These are phyloP conservation scores for Prunella strophiata DNA, from an alignment of 2,797 vertebrate genomes.

Conservation along the genomic window DNA sequence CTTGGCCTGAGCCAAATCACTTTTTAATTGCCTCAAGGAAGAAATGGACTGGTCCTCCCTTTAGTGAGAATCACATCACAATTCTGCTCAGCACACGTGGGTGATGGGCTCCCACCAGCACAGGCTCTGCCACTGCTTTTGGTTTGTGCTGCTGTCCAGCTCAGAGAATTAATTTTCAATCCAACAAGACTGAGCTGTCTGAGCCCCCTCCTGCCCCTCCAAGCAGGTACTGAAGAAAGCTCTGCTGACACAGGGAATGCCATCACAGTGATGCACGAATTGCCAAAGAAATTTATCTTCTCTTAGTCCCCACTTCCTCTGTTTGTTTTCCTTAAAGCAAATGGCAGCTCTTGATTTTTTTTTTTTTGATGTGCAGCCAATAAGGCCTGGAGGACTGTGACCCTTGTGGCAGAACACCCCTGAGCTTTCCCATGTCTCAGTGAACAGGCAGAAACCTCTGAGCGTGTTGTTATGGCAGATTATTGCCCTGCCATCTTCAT, in stretches of 20 bases:
- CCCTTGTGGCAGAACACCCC: background rate
- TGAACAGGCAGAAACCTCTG: background rate
- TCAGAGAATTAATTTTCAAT: background rate
- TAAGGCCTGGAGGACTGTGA: background rate
- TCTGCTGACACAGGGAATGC: background rate
- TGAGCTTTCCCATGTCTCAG: background rate
- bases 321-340: background rate
- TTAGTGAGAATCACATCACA: conserved; percentile 83
- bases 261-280: background rate
- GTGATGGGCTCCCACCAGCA: background rate
- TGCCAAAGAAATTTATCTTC: conserved; percentile 2
- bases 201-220: background rate
- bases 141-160: conserved; percentile 17
- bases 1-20: conserved; percentile 89
- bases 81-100: background rate
- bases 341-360: background rate
- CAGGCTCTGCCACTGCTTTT: conserved; percentile 76
- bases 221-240: background rate
- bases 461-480: background rate
- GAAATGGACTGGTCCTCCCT: conserved; percentile 88
- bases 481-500: background rate
- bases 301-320: background rate
- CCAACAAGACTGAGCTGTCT: background rate
- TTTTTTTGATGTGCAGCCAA: background rate
- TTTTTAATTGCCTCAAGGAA: conserved; percentile 93